phyloP scores from a whole-genome alignment of 1,140 invertebrate species.

The Drosophila malerkotliana region DNA sequence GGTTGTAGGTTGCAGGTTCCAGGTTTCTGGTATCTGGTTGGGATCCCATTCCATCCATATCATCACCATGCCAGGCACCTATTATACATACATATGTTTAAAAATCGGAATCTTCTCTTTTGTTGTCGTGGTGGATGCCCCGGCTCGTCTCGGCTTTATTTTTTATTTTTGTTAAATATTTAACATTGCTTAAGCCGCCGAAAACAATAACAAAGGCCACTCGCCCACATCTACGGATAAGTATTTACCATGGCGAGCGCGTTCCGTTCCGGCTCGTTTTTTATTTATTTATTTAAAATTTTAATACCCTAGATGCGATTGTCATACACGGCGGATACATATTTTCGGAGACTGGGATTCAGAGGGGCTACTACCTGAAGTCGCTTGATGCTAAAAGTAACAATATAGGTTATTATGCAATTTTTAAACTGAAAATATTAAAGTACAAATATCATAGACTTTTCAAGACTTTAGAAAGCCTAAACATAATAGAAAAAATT shows the following conservation, averaged over 20 bases:
- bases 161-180: slow-evolving; percentile 73
- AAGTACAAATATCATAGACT: too few species aligned
- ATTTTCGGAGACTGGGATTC: background rate
- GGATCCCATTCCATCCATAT: slow-evolving; percentile 25
- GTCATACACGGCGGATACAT: background rate
- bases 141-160: slow-evolving; percentile 60
- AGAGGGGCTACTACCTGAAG: background rate
- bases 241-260: slow-evolving; percentile 48
- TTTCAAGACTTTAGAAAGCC: too few species aligned
- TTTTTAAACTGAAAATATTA: too few species aligned
- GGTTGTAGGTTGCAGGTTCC: background rate
- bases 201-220: slow-evolving; percentile 63
- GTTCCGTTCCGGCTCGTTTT: slow-evolving; percentile 31
- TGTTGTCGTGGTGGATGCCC: slow-evolving; percentile 31
- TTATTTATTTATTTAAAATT: slow-evolving; percentile 37
- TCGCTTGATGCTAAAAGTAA: background rate
- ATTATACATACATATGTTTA: slow-evolving; percentile 31
- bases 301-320: slow-evolving; percentile 22
- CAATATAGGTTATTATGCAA: background rate
- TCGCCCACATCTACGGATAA: slow-evolving; percentile 16
- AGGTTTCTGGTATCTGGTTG: slow-evolving; percentile 5
- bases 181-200: slow-evolving; percentile 74
- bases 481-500: too few species aligned
- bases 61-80: slow-evolving; percentile 15
- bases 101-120: slow-evolving; percentile 55